Evolutionary conservation across 2,113 vertebrate species (phyloP).

Genomic region (Plecturocebus donacophilus): DNA sequence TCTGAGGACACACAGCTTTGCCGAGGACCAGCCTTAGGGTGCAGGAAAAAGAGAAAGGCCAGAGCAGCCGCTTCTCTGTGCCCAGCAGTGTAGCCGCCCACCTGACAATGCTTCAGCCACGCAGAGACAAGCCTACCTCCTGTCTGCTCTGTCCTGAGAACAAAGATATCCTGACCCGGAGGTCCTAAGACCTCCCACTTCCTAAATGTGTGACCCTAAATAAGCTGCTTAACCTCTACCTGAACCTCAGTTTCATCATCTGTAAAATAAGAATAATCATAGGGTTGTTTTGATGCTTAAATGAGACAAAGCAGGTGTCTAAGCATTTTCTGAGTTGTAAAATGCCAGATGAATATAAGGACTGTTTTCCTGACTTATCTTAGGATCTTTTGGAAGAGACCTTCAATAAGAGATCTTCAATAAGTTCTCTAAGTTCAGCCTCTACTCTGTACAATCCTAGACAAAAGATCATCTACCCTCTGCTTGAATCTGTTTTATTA

Average conservation of each 20-base stretch:
- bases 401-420: background rate
- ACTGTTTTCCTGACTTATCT: background rate
- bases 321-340: background rate
- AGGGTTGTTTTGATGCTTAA: background rate
- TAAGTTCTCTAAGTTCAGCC: background rate
- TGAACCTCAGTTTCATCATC: background rate
- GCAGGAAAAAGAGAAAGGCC: fast-evolving
- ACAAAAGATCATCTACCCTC: background rate
- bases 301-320: background rate
- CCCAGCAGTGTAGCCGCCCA: background rate
- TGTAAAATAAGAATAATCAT: background rate
- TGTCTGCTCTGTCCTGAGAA: background rate
- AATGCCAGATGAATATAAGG: background rate
- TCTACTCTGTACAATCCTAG: background rate
- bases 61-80: no score
- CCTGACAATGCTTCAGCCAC: background rate
- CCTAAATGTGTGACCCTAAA: background rate
- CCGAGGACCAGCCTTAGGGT: background rate
- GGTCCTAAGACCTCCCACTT: background rate
- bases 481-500: background rate
- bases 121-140: fast-evolving
- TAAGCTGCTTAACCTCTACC: background rate
- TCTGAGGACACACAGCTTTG: background rate
- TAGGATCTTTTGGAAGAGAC: background rate
- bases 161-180: background rate